phyloP scores from a whole-genome alignment of 1,140 invertebrate species.

The Zaprionus tsacasi region DNA sequence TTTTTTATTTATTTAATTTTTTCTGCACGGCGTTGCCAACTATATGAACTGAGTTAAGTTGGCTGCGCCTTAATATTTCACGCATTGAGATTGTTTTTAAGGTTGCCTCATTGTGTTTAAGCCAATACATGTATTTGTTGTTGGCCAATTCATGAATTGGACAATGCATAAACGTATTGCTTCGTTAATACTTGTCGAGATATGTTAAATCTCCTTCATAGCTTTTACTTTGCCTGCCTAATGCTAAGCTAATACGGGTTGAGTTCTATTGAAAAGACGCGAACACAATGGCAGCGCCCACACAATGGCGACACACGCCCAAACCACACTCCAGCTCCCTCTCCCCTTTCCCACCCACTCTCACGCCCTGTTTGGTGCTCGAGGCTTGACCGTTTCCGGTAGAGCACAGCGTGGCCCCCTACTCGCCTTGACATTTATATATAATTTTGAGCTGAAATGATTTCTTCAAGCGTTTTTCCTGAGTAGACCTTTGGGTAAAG shows the following conservation, averaged over 20 bases:
- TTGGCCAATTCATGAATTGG: too few relatives aligned
- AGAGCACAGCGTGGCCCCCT: not conserved
- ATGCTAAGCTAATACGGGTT: constrained; percentile 31
- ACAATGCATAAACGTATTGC: too few relatives aligned
- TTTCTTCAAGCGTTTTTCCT: constrained; percentile 72
- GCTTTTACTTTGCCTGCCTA: constrained; percentile 11
- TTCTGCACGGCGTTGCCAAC: too few relatives aligned
- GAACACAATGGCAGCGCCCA: constrained; percentile 18
- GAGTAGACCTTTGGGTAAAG: constrained; percentile 82
- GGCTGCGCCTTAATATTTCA: too few relatives aligned
- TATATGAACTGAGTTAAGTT: too few relatives aligned
- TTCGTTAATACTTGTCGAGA: not conserved
- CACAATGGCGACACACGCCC: constrained; percentile 2
- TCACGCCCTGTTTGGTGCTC: not conserved
- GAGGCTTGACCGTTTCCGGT: constrained; percentile 34
- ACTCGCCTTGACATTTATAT: constrained; percentile 56
- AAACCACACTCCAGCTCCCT: not conserved
- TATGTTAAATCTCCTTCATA: not conserved
- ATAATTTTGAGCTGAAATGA: constrained; percentile 59
- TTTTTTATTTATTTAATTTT: too few relatives aligned
- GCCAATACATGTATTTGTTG: too few relatives aligned
- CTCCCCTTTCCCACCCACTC: not conserved
- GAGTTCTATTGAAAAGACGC: constrained; percentile 26
- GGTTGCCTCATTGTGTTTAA: too few relatives aligned
- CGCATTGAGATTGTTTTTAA: too few relatives aligned